Conservation (phyloP, 2,113 vertebrate species). For the Chaetorhynchus papuensis region DNA sequence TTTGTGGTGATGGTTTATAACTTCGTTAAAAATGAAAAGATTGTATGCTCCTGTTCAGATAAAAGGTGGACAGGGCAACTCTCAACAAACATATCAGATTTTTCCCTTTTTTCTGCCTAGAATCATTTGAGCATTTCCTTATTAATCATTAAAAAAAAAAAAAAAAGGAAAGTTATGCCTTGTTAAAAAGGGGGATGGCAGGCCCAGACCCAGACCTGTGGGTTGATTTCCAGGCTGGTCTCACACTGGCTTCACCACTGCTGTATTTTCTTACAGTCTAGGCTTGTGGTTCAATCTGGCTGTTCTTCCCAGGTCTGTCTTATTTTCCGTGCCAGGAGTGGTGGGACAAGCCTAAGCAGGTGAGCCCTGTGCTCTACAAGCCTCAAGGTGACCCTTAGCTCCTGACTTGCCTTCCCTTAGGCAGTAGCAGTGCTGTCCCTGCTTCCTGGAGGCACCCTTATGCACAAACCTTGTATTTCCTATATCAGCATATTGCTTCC, state of each 20-base stretch:
- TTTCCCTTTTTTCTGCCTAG: not conserved
- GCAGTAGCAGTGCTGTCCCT: not conserved
- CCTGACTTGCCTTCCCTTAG: not conserved
- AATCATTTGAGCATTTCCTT: not conserved
- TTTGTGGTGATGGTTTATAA: not conserved
- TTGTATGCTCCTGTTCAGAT: not conserved
- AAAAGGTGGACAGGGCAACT: not conserved
- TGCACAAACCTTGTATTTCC: not conserved
- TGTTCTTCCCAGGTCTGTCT: not conserved
- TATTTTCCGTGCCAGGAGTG: not conserved
- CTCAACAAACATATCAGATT: not conserved
- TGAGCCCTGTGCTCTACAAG: not conserved
- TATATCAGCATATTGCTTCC: not conserved
- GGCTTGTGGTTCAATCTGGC: not conserved
- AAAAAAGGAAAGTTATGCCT: not conserved
- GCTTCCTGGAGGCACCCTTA: not conserved
- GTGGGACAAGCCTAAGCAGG: not conserved
- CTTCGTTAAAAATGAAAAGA: not conserved
- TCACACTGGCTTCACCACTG: accelerated
- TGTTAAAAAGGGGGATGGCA: not conserved
- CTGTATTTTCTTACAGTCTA: not conserved
- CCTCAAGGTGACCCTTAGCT: not conserved
- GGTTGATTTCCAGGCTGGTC: not conserved
- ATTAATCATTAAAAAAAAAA: not conserved
- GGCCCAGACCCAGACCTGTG: not conserved